Base-by-base conservation (phyloP, 2,797 vertebrate species). In the Sebastes glaucus region DNA sequence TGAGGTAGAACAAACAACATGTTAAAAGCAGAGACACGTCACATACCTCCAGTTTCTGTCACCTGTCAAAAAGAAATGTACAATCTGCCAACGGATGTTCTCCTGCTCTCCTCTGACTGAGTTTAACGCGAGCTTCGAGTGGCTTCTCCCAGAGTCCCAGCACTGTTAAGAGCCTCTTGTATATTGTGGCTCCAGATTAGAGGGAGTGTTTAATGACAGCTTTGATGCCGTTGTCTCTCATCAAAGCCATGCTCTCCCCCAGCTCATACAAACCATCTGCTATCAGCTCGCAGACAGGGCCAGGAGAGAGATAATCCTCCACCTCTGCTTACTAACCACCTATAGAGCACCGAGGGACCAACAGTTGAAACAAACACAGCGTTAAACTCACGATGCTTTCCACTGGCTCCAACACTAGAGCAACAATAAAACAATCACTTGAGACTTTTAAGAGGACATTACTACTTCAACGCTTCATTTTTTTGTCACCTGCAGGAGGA, bases 181-280 rank as follows among this genome's bases (percentile, higher is more conserved):
- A 87, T 67, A 53, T 71, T 81, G 62, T 59, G 75, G 78, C 77
- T 87, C 65, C 71, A 84, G 83, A 91, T 92, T 85, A 92, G 76
- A 89, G 73, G 52, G 71, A 92, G 93, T 86, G 86, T 93, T 91
- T 92, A 91, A 93, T 89, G 87, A 91, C 56, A 71, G 84, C 86
- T 93, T 86, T 92, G 87, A 89, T 92, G 87, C 82, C 9, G 78
- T 85, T 84, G 86, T 85, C 78, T 81, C 85, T 90, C 84, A 85
- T 89, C 89, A 91, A 87, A 93, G 88, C 81, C 64, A 14, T 4
- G 33, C 68, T 83, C 80, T 89, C 79, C 82, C 83, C 53, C 18
- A 69, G 89, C 88, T 90, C 83, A 87, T 87, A 81, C 82, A 87
- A 86, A 90, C 84, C 93, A 91, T 93, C 91, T 92, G 93, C 89